A percentile compares a stretch with the other conserved stretches of the same genome.
Evolutionary conservation across 1,140 invertebrate genomes (phyloP).

Genomic region (Ptiloglossa arizonensis): DNA sequence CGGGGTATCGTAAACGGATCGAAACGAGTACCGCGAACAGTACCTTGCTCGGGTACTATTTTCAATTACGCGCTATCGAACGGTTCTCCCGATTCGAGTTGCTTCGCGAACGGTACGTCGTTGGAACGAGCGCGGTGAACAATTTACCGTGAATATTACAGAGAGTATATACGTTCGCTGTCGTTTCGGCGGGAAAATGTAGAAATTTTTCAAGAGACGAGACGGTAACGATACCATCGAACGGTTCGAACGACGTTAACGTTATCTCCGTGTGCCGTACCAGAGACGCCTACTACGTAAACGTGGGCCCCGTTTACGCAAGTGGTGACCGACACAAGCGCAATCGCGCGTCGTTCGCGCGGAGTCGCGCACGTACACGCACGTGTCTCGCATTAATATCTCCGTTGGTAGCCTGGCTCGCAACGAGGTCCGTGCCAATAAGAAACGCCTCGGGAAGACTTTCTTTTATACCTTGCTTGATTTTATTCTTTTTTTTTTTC

Average conservation of each 20-base stretch:
- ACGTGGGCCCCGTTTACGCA: constrained; percentile 40
- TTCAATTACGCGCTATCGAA: too few relatives aligned
- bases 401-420: constrained; percentile 9
- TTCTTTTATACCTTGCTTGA: constrained; percentile 21
- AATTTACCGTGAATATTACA: too few relatives aligned
- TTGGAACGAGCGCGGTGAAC: too few relatives aligned
- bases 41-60: too few relatives aligned
- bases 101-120: too few relatives aligned
- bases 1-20: too few relatives aligned
- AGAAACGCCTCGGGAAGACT: constrained; percentile 5
- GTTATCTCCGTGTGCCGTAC: constrained; percentile 10
- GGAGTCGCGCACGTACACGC: constrained; percentile 36
- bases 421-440: constrained; percentile 34
- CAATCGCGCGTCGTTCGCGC: constrained; percentile 4
- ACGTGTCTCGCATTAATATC: constrained; percentile 49
- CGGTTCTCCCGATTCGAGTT: too few relatives aligned
- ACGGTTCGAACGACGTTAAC: constrained; percentile 24
- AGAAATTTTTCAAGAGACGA: too few relatives aligned
- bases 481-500: constrained; percentile 15
- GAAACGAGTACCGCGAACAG: too few relatives aligned
- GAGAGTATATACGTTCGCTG: too few relatives aligned
- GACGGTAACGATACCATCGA: background rate
- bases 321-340: constrained; percentile 22
- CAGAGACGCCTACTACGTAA: constrained; percentile 24
- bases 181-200: too few relatives aligned